phyloP scores from a whole-genome alignment of 2,113 vertebrate genomes.

The Seriola rivoliana region DNA sequence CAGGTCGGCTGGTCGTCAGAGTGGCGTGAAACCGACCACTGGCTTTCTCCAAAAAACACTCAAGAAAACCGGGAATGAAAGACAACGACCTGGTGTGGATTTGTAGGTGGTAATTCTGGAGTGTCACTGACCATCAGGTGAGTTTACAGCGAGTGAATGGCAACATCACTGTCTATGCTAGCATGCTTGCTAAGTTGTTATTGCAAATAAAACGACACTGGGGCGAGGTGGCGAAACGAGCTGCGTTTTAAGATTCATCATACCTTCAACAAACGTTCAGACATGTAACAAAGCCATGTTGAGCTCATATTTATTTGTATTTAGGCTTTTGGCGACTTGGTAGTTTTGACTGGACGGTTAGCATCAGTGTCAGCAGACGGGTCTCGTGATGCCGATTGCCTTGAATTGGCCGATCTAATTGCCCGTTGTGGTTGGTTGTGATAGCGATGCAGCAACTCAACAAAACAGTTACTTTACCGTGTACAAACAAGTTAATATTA shows the following conservation, averaged over 20 bases:
- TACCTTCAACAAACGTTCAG: no score
- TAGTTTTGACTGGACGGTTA: constrained; percentile 3
- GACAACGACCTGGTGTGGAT: neutral
- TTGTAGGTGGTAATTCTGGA: neutral
- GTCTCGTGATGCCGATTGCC: constrained; percentile 67
- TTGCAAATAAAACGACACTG: neutral
- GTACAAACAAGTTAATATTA: neutral
- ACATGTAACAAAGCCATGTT: rapidly evolving
- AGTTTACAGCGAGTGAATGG: constrained; percentile 3
- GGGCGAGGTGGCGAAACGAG: neutral
- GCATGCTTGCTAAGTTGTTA: constrained; percentile 49
- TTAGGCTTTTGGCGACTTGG: rapidly evolving
- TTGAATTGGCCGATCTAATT: neutral
- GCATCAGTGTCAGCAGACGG: constrained; percentile 52
- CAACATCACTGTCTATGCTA: constrained; percentile 10
- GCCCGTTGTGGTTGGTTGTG: neutral
- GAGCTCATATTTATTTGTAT: neutral
- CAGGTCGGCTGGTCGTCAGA: neutral
- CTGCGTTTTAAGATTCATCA: no score
- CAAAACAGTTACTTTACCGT: neutral
- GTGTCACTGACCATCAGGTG: constrained; percentile 5
- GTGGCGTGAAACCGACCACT: neutral
- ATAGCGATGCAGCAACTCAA: neutral
- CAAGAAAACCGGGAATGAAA: neutral
- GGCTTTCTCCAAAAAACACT: neutral